Evolutionary conservation across 2,888 invertebrate genomes (phyloP).

Genomic region (Acanthoscelides obtectus): DNA sequence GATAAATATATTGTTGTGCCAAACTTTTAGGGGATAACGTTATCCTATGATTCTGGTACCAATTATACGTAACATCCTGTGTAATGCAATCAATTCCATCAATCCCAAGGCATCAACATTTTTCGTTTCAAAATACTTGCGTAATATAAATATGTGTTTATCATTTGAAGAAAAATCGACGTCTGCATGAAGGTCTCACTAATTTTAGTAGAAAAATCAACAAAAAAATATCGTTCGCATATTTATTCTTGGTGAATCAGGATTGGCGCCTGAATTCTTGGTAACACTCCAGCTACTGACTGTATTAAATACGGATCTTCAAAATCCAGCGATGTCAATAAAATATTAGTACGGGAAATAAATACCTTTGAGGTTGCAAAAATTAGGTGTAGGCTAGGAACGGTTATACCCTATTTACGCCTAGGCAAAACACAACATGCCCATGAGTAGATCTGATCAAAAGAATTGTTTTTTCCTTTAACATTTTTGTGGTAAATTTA

Average conservation of each 20-base stretch:
- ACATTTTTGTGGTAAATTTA: no score
- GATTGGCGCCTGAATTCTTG: not conserved
- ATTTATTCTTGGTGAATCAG: not conserved
- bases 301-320: not conserved
- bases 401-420: no score
- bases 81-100: not conserved
- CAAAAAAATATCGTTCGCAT: not conserved
- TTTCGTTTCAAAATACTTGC: not conserved
- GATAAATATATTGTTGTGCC: no score
- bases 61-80: not conserved
- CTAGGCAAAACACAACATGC: no score
- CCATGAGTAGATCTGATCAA: no score
- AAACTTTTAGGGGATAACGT: no score
- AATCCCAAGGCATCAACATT: not conserved
- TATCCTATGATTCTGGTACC: no score
- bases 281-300: not conserved
- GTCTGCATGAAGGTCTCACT: not conserved
- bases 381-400: no score
- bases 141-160: not conserved
- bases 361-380: no score
- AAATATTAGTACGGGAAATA: no score
- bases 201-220: not conserved
- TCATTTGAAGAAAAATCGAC: not conserved
- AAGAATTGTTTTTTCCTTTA: no score
- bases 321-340: no score